Conservation (phyloP, 1,140 invertebrate genomes). For the Stratiolaelaps scimitus region DNA sequence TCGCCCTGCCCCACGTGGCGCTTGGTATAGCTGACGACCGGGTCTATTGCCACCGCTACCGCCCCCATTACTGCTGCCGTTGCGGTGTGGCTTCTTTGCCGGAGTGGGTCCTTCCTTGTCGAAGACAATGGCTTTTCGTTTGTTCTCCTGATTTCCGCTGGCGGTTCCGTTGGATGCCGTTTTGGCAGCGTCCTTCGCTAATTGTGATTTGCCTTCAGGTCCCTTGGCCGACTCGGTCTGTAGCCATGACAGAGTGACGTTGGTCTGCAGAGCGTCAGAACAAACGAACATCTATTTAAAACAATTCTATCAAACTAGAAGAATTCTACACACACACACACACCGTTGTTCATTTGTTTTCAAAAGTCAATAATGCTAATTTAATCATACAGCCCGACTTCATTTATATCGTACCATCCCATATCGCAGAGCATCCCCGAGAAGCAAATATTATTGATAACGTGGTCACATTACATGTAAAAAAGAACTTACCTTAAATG, state of each 20-base stretch:
- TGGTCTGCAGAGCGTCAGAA: neutral
- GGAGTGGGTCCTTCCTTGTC: constrained; percentile 6
- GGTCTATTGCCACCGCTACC: neutral
- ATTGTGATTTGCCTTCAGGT: neutral
- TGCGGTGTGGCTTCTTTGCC: neutral
- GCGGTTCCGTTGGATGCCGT: no score
- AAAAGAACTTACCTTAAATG: constrained; percentile 56
- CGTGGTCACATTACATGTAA: constrained; percentile 35
- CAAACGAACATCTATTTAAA: no score
- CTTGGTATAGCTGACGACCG: constrained; percentile 2
- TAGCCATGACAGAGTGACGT: constrained; percentile 11
- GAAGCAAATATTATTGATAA: neutral
- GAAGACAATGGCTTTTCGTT: constrained; percentile 18
- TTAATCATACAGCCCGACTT: neutral
- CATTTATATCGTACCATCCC: neutral
- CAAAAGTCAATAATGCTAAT: neutral
- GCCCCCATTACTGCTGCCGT: no score
- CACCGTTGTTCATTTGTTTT: no score
- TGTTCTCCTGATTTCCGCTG: constrained; percentile 17
- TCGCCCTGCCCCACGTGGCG: neutral
- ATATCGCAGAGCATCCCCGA: neutral
- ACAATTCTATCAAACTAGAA: no score
- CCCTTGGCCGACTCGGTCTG: constrained; percentile 1
- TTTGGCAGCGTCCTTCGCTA: neutral
- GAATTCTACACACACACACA: no score